These are phyloP conservation scores for Cosmia trapezina DNA, from an alignment of 2,888 invertebrate species.

Conservation along the genomic window DNA sequence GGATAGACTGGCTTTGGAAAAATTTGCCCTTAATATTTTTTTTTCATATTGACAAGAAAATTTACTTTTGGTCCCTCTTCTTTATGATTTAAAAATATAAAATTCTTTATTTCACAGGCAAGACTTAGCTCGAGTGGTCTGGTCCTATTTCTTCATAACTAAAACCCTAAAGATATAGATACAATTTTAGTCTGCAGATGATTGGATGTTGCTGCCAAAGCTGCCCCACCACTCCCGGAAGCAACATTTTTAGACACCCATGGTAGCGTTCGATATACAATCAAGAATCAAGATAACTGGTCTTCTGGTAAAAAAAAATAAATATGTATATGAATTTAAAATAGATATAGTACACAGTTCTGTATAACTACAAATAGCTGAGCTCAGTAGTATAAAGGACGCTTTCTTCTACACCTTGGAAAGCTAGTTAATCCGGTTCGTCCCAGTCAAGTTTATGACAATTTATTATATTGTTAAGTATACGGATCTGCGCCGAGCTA, in stretches of 20 bases:
- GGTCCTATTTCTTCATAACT: neutral
- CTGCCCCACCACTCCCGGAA: neutral
- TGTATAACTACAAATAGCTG: constrained; percentile 30
- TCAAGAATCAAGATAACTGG: neutral
- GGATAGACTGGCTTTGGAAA: neutral
- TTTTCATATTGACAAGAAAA: neutral
- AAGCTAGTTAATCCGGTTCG: constrained; percentile 58
- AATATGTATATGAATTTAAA: too few species aligned
- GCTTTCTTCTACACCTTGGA: constrained; percentile 60
- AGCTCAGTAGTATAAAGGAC: constrained; percentile 40
- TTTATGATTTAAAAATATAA: neutral
- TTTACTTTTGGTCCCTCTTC: neutral
- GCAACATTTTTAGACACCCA: neutral
- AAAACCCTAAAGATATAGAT: neutral
- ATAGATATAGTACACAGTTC: constrained; percentile 6
- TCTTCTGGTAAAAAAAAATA: neutral
- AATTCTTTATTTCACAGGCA: neutral
- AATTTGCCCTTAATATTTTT: too few species aligned
- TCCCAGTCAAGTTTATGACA: constrained; percentile 37
- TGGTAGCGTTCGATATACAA: neutral
- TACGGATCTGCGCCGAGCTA: constrained; percentile 20
- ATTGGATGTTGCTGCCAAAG: neutral
- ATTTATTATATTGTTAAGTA: constrained; percentile 50
- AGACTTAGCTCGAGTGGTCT: neutral
- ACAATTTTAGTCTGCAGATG: neutral